phyloP scores from a whole-genome alignment of 53 echinoderm and acorn worm genomes.

The Arbacia lixula region DNA sequence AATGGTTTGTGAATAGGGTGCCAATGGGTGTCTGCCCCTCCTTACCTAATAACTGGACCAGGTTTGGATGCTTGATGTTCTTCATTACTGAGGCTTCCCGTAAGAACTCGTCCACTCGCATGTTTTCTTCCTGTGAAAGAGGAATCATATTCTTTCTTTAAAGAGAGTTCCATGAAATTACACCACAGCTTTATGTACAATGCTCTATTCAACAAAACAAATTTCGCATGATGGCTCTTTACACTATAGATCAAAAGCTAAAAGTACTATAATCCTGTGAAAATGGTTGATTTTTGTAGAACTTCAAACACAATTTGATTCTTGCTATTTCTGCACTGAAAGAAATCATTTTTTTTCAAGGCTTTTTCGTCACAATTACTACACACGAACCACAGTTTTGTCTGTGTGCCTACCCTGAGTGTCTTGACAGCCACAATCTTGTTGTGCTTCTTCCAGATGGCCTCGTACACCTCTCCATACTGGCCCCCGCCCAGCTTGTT shows the following conservation, averaged over 20 bases:
- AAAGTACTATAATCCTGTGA: not conserved
- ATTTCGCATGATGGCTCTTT: not conserved
- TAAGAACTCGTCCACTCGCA: constrained; percentile 96
- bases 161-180: too few species aligned
- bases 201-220: not conserved
- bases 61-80: constrained; percentile 93
- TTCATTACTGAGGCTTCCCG: constrained; percentile 97
- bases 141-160: too few species aligned
- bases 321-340: too few species aligned
- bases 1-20: not conserved
- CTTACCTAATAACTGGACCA: constrained; percentile 99
- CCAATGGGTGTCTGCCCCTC: too few species aligned
- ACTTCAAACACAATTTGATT: not conserved
- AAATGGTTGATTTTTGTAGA: not conserved
- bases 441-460: constrained; percentile 95
- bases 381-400: too few species aligned
- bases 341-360: too few species aligned
- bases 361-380: too few species aligned
- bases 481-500: constrained; percentile 98
- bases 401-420: constrained; percentile 86
- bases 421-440: constrained; percentile 97
- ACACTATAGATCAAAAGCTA: not conserved
- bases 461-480: constrained; percentile 98
- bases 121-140: constrained; percentile 99
- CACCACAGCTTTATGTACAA: too few species aligned